These are phyloP conservation scores for Dolichallabes microphthalmus DNA, from an alignment of 2,113 vertebrate species.

Conservation along the genomic window DNA sequence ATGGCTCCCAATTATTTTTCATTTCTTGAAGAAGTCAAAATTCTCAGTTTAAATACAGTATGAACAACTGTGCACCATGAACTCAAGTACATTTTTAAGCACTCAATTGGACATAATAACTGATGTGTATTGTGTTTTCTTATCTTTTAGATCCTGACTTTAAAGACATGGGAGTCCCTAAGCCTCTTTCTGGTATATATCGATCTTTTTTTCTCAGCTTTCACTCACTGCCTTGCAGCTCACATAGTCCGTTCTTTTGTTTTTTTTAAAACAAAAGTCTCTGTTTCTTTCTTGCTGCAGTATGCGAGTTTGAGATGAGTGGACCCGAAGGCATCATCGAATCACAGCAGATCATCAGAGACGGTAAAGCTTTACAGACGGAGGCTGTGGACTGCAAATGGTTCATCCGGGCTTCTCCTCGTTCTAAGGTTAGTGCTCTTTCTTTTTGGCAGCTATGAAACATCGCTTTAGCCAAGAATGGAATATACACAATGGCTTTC, in stretches of 20 bases:
- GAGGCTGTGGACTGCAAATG: conserved; percentile 99
- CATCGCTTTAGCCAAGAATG: neutral
- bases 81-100: neutral
- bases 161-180: conserved; percentile 91
- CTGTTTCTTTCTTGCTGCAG: conserved; percentile 66
- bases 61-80: neutral
- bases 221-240: neutral
- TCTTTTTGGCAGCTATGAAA: conserved; percentile 41
- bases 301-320: conserved; percentile 96
- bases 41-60: neutral
- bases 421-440: conserved; percentile 85
- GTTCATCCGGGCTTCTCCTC: conserved; percentile 93
- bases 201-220: conserved; percentile 56
- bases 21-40: neutral
- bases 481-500: neutral
- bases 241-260: neutral
- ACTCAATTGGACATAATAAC: neutral
- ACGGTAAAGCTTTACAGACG: conserved; percentile 87
- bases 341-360: conserved; percentile 92
- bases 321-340: conserved; percentile 97
- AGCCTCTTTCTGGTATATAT: conserved; percentile 97
- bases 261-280: neutral
- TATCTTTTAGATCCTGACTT: conserved; percentile 94
- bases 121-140: conserved; percentile 48
- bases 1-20: neutral